Conservation (phyloP, 2,797 vertebrate genomes). For the Takifugu ocellatus region DNA sequence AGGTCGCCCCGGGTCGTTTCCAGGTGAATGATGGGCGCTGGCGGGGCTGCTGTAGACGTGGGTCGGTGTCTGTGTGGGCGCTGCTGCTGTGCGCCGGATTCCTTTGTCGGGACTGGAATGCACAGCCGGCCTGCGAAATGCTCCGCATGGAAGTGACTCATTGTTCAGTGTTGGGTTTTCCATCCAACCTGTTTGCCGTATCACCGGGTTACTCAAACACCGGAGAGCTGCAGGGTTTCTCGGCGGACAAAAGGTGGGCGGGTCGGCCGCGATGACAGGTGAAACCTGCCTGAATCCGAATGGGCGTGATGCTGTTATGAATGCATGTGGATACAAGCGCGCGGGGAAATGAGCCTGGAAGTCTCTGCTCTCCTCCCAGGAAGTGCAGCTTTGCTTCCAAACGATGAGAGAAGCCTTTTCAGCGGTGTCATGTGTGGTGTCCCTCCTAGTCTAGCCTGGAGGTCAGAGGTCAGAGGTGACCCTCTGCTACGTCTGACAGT, state of each 20-base stretch:
- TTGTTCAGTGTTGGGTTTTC: slow-evolving; percentile 58
- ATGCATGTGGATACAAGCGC: too few relatives aligned
- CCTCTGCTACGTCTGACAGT: too few relatives aligned
- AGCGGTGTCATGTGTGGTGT: slow-evolving; percentile 25
- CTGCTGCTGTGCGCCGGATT: slow-evolving; percentile 64
- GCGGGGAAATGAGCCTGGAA: too few relatives aligned
- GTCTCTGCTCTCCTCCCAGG: not conserved
- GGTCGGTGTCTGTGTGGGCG: slow-evolving; percentile 48
- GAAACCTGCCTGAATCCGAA: slow-evolving; percentile 46
- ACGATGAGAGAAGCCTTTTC: not conserved
- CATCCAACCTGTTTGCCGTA: slow-evolving; percentile 63
- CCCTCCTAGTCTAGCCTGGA: slow-evolving; percentile 6
- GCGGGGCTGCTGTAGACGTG: slow-evolving; percentile 28
- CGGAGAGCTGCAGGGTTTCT: not conserved
- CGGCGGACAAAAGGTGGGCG: not conserved
- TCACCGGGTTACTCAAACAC: slow-evolving; percentile 20
- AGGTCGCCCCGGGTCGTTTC: slow-evolving; percentile 29
- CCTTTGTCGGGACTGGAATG: slow-evolving; percentile 72
- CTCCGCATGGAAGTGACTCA: slow-evolving; percentile 62
- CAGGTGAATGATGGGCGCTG: slow-evolving; percentile 16
- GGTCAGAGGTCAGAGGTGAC: not conserved
- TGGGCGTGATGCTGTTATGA: slow-evolving; percentile 25
- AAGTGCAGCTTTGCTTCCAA: not conserved
- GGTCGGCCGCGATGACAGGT: slow-evolving; percentile 12
- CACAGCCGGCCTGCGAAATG: slow-evolving; percentile 68